A percentile compares a stretch with the other conserved stretches of the same genome.
Evolutionary conservation across 2,113 vertebrate species (phyloP).

Genomic region (Suricata suricatta): DNA sequence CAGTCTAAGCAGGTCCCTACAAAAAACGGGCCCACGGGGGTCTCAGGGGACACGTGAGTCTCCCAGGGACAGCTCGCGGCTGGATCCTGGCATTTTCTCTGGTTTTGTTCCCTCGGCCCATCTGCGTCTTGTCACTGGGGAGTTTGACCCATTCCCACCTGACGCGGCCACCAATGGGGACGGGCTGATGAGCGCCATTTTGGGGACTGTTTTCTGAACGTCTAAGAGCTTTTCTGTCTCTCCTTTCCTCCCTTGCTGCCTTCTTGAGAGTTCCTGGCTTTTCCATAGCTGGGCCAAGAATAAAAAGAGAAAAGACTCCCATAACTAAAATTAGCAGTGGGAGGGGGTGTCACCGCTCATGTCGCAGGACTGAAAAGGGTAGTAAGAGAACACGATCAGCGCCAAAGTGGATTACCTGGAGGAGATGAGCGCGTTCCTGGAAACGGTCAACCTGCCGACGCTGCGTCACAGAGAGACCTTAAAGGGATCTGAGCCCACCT

Average conservation of each 20-base stretch:
- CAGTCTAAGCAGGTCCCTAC: neutral
- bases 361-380: neutral
- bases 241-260: neutral
- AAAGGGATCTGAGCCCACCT: neutral
- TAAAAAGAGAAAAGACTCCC: neutral
- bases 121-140: neutral
- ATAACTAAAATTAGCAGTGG: neutral
- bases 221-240: neutral
- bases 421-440: neutral
- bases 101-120: neutral
- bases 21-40: neutral
- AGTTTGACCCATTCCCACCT: neutral
- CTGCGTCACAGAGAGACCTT: neutral
- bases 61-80: neutral
- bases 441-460: neutral
- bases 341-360: neutral
- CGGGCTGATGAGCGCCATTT: neutral
- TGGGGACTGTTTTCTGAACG: neutral
- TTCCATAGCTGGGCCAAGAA: neutral
- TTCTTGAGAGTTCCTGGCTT: neutral
- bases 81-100: neutral
- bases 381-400: accelerated
- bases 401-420: neutral
- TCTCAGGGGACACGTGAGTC: too few species aligned
- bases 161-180: too few species aligned